A percentile compares a stretch with the other conserved stretches of the same genome.
Evolutionary conservation across 2,113 vertebrate genomes (phyloP).

Genomic region (Pterocles burchelli): DNA sequence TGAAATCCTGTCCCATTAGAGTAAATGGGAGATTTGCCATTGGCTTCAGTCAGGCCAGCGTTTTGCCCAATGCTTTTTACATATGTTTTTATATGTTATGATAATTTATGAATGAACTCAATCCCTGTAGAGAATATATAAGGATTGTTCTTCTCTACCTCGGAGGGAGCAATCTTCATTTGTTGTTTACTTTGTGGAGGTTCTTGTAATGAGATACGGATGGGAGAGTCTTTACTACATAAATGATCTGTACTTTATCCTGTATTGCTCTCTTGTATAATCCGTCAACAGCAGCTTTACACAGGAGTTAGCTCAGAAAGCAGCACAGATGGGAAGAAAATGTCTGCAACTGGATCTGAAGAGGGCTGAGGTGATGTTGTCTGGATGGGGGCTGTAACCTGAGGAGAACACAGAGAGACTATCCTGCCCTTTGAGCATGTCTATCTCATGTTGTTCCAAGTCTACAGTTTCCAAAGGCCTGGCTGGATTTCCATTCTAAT

Average conservation of each 20-base stretch:
- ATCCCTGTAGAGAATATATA: not conserved
- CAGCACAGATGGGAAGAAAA: not conserved
- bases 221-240: not conserved
- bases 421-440: not conserved
- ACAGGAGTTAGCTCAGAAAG: not conserved
- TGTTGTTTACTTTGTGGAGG: not conserved
- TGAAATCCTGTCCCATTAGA: conserved; percentile 4
- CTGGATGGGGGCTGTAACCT: not conserved
- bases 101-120: conserved; percentile 17
- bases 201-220: not conserved
- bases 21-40: conserved; percentile 42
- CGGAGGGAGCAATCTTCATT: not conserved
- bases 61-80: conserved; percentile 11
- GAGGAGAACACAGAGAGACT: not conserved
- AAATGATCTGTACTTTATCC: not conserved
- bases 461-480: not conserved
- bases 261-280: not conserved
- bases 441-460: not conserved
- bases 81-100: conserved; percentile 5
- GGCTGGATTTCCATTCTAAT: not conserved
- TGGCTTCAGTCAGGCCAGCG: not conserved
- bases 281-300: not conserved
- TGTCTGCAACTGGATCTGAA: not conserved
- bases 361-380: not conserved
- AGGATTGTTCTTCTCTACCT: not conserved